phyloP scores from a whole-genome alignment of 2,113 vertebrate species.

The Brachypodius melanocephalos region DNA sequence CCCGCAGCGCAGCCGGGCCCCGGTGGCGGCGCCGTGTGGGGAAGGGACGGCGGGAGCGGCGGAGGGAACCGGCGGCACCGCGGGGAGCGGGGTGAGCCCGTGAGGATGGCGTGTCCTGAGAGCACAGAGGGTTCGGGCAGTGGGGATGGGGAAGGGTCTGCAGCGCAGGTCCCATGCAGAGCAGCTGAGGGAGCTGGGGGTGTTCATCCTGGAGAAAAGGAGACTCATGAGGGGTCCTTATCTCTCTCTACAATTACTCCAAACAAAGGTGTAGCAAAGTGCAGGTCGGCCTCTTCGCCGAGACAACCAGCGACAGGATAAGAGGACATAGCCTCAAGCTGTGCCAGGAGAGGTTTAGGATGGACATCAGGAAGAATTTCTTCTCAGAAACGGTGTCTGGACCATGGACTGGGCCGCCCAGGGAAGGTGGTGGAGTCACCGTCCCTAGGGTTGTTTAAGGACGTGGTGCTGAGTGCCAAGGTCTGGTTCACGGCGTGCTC shows the following conservation, averaged over 20 bases:
- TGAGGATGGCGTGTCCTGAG: fast-evolving
- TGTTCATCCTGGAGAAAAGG: neutral
- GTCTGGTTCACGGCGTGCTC: neutral
- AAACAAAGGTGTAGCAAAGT: neutral
- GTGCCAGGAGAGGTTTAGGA: neutral
- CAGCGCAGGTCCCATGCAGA: fast-evolving
- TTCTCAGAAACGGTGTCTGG: neutral
- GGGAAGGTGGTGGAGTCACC: neutral
- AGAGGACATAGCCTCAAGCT: neutral
- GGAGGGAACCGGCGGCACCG: neutral
- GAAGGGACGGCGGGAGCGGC: neutral
- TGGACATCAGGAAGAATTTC: neutral
- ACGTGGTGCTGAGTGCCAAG: neutral
- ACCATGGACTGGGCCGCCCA: neutral
- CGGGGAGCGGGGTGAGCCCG: neutral
- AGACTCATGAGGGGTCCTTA: neutral
- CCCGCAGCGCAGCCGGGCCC: too few relatives aligned
- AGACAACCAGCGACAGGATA: neutral
- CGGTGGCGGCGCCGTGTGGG: neutral
- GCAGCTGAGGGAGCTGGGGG: neutral
- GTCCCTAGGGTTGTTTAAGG: neutral
- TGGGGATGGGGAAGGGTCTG: neutral
- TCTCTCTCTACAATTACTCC: fast-evolving
- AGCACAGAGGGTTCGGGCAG: fast-evolving
- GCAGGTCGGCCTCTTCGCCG: neutral